These are phyloP conservation scores for Ailurus styani DNA, from an alignment of 2,113 vertebrate genomes.

Conservation along the genomic window DNA sequence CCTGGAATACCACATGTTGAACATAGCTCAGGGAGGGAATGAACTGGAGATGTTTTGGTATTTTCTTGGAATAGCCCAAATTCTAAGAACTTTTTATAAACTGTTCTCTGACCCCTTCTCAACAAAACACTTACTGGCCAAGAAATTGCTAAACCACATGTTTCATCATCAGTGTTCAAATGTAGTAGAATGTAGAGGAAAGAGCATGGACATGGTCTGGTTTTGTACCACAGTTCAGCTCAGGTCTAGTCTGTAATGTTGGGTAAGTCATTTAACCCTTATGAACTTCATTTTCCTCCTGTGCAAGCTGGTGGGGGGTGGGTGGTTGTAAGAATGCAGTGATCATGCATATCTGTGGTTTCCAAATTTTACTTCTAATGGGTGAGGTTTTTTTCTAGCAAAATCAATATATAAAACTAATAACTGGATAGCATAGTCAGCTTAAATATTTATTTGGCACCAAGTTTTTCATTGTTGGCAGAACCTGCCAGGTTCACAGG, in stretches of 20 bases:
- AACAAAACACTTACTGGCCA: conserved; percentile 13
- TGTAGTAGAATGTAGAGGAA: conserved; percentile 33
- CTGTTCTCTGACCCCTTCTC: conserved; percentile 29
- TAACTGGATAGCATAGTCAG: neutral
- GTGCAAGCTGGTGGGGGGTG: neutral
- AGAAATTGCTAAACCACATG: conserved; percentile 36
- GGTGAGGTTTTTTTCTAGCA: neutral
- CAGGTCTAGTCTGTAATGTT: neutral
- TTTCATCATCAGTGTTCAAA: conserved; percentile 37
- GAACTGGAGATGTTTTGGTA: neutral
- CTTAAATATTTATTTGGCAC: neutral
- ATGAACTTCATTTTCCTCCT: neutral
- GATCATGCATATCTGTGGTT: neutral
- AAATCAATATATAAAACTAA: neutral
- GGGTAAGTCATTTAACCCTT: neutral
- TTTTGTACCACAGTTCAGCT: neutral
- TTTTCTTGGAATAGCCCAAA: conserved; percentile 26
- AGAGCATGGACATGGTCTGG: neutral
- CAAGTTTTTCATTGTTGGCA: neutral
- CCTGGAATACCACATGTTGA: neutral
- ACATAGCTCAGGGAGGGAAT: neutral
- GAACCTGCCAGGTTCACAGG: neutral
- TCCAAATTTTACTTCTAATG: neutral
- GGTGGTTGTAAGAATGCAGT: neutral
- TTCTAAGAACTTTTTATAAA: conserved; percentile 41